A percentile compares a stretch with the other conserved stretches of the same genome.
phyloP scores from a whole-genome alignment of 2,797 vertebrate genomes.

The Acanthurus leucopareius region DNA sequence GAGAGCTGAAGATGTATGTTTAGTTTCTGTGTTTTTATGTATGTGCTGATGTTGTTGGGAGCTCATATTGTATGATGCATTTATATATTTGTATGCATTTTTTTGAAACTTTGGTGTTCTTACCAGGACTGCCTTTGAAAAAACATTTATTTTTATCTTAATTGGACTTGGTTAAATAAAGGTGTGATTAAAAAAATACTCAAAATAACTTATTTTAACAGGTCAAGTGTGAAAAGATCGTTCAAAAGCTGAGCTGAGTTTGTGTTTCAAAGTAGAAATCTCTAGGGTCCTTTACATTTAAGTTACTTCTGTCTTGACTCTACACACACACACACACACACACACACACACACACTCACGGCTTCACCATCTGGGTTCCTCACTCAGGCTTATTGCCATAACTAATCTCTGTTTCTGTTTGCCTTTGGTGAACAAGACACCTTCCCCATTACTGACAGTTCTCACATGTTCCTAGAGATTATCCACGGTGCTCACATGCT shows the following conservation, averaged over 20 bases:
- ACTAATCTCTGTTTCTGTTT: constrained; percentile 61
- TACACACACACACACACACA: constrained; percentile 15
- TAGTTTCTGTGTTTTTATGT: too few relatives aligned
- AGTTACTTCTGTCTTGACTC: constrained; percentile 28
- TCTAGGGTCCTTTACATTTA: constrained; percentile 11
- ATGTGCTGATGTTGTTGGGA: too few relatives aligned
- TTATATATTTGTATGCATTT: too few relatives aligned
- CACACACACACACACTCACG: constrained; percentile 15
- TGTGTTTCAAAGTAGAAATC: constrained; percentile 24
- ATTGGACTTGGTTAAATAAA: too few relatives aligned
- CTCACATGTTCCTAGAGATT: constrained; percentile 47
- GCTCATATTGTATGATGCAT: too few relatives aligned
- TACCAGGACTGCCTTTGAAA: too few relatives aligned
- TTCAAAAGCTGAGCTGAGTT: constrained; percentile 23
- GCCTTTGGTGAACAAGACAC: constrained; percentile 56
- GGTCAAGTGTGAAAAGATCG: not conserved
- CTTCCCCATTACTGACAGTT: constrained; percentile 41
- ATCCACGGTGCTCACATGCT: constrained; percentile 18
- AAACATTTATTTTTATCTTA: too few relatives aligned
- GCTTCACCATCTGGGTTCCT: constrained; percentile 63
- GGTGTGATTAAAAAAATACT: too few relatives aligned
- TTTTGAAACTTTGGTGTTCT: too few relatives aligned
- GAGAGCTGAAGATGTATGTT: too few relatives aligned
- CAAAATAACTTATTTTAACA: not conserved
- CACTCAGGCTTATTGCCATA: constrained; percentile 47